Evolutionary conservation across 2,888 invertebrate genomes (phyloP), one percentile per base, ranked within the genome.

Genomic region (Lasius platythorax): DNA sequence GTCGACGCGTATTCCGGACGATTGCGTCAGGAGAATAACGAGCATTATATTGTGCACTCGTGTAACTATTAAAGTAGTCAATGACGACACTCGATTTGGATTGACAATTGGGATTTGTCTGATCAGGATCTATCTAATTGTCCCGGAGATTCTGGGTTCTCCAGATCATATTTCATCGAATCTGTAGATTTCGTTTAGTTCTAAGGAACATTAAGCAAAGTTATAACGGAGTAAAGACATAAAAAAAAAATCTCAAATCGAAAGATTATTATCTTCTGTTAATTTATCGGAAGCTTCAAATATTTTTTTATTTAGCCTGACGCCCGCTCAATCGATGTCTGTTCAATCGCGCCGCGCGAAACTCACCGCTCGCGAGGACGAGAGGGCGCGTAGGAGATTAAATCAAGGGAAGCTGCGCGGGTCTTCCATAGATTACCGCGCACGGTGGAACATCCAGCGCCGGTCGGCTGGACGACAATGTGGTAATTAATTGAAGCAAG

Each of bases 401-500:
- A 93, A 92, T 91, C 91, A 87, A 91, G 91, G n/a, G 53, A 89
- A 88, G 89, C 90, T 83, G 85, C 67, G 79, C 67, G 79, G 85
- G 83, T 83, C 84, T 89, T 90, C 89, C 89, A 89, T 89, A 91
- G 93, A 92, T 92, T 90, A 92, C 92, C 92, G 53, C n/a, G 53
- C n/a, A 89, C 85, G 89, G 89, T 87, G 89, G 89, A 90, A 92
- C 92, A 93, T 92, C 92, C 93, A 92, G 91, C 90, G 92, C 89
- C 84, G 83, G 87, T 90, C 83, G 83, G 85, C 84, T 88, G 91
- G 90, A 93, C 94, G 94, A 94, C 94, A 94, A 94, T 95, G 94
- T 94, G 94, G 94, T 94, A 95, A 95, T 95, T 95, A 94, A 95
- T 94, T 93, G 94, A 94, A 93, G 93, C 92, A 93, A 93, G 92